These are phyloP conservation scores for Dolomedes plantarius DNA, from an alignment of 2,888 invertebrate species.

Conservation along the genomic window DNA sequence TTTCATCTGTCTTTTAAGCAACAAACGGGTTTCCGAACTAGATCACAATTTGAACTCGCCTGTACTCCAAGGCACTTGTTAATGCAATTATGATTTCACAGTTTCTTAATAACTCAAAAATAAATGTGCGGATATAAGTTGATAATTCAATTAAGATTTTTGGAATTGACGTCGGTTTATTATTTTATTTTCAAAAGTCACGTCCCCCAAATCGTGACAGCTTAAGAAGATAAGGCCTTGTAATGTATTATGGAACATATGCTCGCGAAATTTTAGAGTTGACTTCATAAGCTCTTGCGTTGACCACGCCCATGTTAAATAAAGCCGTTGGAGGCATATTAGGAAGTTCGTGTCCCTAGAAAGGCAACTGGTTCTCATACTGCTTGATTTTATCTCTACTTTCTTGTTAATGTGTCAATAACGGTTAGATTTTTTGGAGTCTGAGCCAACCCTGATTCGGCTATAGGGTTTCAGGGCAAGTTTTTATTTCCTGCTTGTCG, in stretches of 20 bases:
- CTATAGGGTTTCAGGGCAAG: neutral
- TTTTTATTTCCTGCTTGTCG: neutral
- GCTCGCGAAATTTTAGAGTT: neutral
- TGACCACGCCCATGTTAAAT: constrained; percentile 1
- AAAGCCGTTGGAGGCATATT: neutral
- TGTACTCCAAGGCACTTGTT: neutral
- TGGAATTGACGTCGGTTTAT: neutral
- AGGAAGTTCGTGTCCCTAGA: neutral
- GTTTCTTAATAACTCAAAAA: constrained; percentile 1
- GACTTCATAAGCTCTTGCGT: neutral
- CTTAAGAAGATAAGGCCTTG: neutral
- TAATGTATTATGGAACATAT: neutral
- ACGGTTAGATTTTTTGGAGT: no score
- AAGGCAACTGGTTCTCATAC: neutral
- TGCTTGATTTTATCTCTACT: neutral
- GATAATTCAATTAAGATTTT: neutral
- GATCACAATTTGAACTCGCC: no score
- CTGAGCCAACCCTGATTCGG: no score
- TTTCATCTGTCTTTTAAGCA: neutral
- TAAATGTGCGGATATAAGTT: neutral
- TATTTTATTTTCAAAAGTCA: no score
- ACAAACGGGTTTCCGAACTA: neutral
- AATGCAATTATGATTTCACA: neutral
- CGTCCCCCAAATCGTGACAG: neutral
- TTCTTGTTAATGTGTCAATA: neutral